Conservation (phyloP, 2,888 invertebrate species). For the Temnothorax rugatulus region DNA sequence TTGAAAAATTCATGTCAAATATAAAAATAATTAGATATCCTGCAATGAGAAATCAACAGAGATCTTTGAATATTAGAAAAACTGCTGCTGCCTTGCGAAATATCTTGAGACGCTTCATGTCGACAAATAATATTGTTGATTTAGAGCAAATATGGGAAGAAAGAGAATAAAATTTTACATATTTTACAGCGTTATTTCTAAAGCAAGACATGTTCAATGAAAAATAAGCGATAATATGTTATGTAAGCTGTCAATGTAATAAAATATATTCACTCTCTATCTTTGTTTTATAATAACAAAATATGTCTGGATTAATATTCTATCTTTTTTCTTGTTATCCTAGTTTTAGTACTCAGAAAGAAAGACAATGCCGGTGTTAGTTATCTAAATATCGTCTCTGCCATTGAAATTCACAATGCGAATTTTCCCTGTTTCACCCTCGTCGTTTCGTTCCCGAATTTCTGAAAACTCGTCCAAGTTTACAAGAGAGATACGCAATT, state of each 20-base stretch:
- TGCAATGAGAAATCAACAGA: neutral
- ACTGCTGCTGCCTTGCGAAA: neutral
- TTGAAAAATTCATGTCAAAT: neutral
- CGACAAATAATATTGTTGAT: neutral
- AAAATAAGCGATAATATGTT: neutral
- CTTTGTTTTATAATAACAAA: neutral
- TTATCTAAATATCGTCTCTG: neutral
- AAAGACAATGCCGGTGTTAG: neutral
- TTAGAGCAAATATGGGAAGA: neutral
- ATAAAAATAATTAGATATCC: constrained; percentile 12
- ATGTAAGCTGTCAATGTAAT: neutral
- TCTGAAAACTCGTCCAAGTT: constrained; percentile 18
- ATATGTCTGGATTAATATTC: neutral
- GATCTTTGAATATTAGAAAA: neutral
- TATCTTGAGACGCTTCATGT: neutral
- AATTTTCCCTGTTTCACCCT: neutral
- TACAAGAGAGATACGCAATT: constrained; percentile 7
- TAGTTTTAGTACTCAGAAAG: neutral
- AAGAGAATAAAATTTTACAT: neutral
- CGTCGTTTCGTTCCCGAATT: neutral
- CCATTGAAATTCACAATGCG: neutral
- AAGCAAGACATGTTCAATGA: neutral
- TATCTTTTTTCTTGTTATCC: neutral
- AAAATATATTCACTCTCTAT: neutral
- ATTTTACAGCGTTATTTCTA: constrained; percentile 17